Percentiles rank a stretch among this genome's conserved stretches.
These are phyloP conservation scores for Caenorhabditis virilis DNA, from an alignment of 2,888 invertebrate species.

Conservation along the genomic window DNA sequence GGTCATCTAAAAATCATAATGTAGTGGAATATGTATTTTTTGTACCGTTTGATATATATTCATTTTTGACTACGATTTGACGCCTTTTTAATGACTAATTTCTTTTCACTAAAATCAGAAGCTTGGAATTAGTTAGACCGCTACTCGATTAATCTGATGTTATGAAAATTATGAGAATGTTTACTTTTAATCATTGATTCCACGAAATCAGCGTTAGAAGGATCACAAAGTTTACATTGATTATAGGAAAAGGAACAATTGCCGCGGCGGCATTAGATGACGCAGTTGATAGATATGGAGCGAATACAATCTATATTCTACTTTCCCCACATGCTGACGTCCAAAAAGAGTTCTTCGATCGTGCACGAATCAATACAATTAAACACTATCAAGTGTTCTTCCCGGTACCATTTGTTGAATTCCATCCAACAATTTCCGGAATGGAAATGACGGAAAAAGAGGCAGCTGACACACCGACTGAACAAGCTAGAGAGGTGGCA, in stretches of 20 bases:
- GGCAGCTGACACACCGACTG: constrained; percentile 20
- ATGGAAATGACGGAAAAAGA: constrained; percentile 55
- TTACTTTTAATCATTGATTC: too few species aligned
- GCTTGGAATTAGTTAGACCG: too few species aligned
- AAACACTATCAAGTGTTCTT: constrained; percentile 84
- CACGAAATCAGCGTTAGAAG: too few species aligned
- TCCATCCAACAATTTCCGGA: constrained; percentile 75
- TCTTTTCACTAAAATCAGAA: too few species aligned
- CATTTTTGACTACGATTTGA: too few species aligned
- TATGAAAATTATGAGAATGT: too few species aligned
- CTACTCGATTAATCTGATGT: too few species aligned
- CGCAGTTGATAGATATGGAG: constrained; percentile 65
- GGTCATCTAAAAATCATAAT: too few species aligned
- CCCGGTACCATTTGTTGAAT: constrained; percentile 88
- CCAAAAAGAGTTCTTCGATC: constrained; percentile 84
- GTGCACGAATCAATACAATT: constrained; percentile 93
- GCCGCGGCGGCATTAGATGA: constrained; percentile 61
- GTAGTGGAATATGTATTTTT: too few species aligned
- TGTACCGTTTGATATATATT: too few species aligned
- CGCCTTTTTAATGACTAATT: too few species aligned
- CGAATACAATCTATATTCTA: constrained; percentile 61
- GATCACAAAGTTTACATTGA: too few species aligned
- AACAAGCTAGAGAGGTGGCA: constrained; percentile 43
- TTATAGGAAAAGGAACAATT: constrained; percentile 29
- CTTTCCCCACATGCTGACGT: constrained; percentile 74